Percentiles rank a stretch among this genome's conserved stretches.
phyloP scores from a whole-genome alignment of 1,140 invertebrate genomes.

The Mylabris phalerata region DNA sequence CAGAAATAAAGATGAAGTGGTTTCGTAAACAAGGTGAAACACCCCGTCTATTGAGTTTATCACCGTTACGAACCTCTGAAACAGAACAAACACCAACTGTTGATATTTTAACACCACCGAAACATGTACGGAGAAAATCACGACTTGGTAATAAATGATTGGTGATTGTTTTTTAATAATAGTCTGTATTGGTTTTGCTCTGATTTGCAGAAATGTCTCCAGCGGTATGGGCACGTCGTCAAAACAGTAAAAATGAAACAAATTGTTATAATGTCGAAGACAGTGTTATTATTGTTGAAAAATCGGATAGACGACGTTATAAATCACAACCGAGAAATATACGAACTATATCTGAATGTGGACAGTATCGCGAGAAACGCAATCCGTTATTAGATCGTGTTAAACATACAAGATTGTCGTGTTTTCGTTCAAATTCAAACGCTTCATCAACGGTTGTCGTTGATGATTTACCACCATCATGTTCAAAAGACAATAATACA shows the following conservation, averaged over 20 bases:
- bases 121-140: slow-evolving; percentile 42
- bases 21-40: slow-evolving; percentile 60
- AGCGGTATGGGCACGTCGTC: slow-evolving; percentile 54
- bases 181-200: slow-evolving; percentile 2
- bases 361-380: slow-evolving; percentile 51
- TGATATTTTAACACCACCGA: slow-evolving; percentile 20
- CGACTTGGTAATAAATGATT: slow-evolving; percentile 43
- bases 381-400: slow-evolving; percentile 64
- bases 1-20: slow-evolving; percentile 60
- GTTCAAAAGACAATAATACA: not conserved
- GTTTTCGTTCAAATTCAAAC: slow-evolving; percentile 49
- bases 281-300: slow-evolving; percentile 50
- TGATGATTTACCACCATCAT: slow-evolving; percentile 6
- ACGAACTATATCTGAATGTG: slow-evolving; percentile 22
- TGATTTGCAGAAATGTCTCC: slow-evolving; percentile 58
- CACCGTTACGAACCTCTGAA: slow-evolving; percentile 48
- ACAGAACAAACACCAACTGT: slow-evolving; percentile 14
- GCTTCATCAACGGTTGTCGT: slow-evolving; percentile 15
- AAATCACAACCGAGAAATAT: slow-evolving; percentile 42
- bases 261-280: slow-evolving; percentile 60
- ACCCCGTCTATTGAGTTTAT: slow-evolving; percentile 61
- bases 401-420: slow-evolving; percentile 62
- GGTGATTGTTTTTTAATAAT: not conserved
- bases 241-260: slow-evolving; percentile 60
- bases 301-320: slow-evolving; percentile 45